These are phyloP conservation scores for Drosophila setosimentum DNA, from an alignment of 2,888 invertebrate genomes.

Conservation along the genomic window DNA sequence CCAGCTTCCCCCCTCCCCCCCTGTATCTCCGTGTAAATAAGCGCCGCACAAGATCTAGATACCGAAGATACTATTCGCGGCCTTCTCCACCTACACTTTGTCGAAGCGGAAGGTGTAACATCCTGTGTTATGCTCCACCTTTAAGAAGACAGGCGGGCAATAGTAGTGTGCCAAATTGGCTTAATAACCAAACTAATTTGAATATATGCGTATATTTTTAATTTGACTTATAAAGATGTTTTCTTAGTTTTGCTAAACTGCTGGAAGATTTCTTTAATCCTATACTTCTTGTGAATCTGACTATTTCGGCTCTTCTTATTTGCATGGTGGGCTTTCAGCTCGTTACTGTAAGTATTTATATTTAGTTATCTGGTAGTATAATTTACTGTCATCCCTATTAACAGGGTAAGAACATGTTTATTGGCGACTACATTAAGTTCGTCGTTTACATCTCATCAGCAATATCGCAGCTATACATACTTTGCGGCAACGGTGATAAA, in stretches of 20 bases:
- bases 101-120: neutral
- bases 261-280: slow-evolving; percentile 84
- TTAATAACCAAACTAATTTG: neutral
- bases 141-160: neutral
- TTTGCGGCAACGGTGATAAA: slow-evolving; percentile 84
- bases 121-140: neutral
- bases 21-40: no score
- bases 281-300: slow-evolving; percentile 82
- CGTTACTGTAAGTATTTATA: slow-evolving; percentile 72
- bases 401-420: slow-evolving; percentile 81
- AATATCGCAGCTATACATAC: slow-evolving; percentile 82
- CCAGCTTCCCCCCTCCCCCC: neutral
- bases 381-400: neutral
- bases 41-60: no score
- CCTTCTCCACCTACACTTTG: neutral
- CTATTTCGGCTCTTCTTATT: slow-evolving; percentile 83
- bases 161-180: neutral
- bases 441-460: slow-evolving; percentile 83
- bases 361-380: neutral
- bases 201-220: neutral
- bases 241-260: slow-evolving; percentile 75
- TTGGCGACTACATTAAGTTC: slow-evolving; percentile 83
- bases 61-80: no score
- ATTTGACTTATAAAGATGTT: neutral
- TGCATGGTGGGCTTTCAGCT: slow-evolving; percentile 85